phyloP scores from a whole-genome alignment of 2,888 invertebrate genomes.

The Sarcophaga caerulescens region DNA sequence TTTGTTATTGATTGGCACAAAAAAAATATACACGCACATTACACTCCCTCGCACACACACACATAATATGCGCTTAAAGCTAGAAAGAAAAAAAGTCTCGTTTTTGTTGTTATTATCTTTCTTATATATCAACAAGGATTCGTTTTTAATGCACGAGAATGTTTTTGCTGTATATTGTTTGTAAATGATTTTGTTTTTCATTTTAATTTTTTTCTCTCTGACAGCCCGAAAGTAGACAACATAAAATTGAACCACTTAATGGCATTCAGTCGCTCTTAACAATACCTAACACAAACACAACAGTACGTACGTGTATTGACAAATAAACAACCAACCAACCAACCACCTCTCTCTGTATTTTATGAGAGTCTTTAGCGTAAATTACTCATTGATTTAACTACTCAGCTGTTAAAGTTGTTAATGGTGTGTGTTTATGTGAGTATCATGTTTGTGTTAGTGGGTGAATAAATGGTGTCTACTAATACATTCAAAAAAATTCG shows the following conservation, averaged over 20 bases:
- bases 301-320: neutral
- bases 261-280: conserved; percentile 21
- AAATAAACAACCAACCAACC: conserved; percentile 1
- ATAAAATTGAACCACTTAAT: conserved; percentile 57
- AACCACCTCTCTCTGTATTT: neutral
- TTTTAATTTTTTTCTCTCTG: neutral
- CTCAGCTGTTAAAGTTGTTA: conserved; percentile 6
- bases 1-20: conserved; percentile 45
- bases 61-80: neutral
- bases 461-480: neutral
- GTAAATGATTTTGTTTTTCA: neutral
- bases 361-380: conserved; percentile 11
- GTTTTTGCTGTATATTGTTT: no score
- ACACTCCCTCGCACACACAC: neutral
- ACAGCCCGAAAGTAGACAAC: conserved; percentile 50
- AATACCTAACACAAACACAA: conserved; percentile 9
- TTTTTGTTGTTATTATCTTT: conserved; percentile 18
- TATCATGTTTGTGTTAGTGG: neutral
- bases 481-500: neutral
- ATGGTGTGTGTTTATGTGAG: neutral
- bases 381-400: conserved; percentile 29
- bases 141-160: conserved; percentile 37
- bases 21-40: conserved; percentile 35
- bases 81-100: neutral
- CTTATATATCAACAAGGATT: conserved; percentile 28